phyloP scores from a whole-genome alignment of 2,888 invertebrate species.

The Bombylius major region DNA sequence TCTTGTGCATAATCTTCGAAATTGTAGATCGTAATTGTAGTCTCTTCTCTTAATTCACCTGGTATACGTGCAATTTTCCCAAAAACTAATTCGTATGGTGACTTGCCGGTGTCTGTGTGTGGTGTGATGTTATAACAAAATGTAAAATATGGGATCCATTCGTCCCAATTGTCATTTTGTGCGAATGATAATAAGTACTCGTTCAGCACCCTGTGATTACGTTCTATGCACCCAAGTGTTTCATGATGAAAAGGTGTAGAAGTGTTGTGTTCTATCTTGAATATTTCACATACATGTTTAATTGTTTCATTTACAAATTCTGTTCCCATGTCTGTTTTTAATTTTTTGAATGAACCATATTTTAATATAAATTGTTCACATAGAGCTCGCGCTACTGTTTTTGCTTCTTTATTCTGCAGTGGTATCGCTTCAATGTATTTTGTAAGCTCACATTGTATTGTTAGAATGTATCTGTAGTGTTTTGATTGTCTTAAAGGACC shows the following conservation, averaged over 20 bases:
- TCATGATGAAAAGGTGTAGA: conserved; percentile 14
- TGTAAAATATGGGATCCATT: conserved; percentile 9
- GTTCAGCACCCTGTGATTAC: conserved; percentile 15
- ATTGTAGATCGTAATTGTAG: background rate
- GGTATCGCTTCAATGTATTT: conserved; percentile 14
- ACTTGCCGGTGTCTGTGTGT: background rate
- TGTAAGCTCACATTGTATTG: background rate
- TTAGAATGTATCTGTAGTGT: background rate
- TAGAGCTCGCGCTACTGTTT: conserved; percentile 16
- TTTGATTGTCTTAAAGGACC: background rate
- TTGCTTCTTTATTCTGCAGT: conserved; percentile 17
- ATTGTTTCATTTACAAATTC: conserved; percentile 13
- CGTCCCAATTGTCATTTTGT: conserved; percentile 10
- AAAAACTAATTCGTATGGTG: background rate
- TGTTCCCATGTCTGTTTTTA: conserved; percentile 14
- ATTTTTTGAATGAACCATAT: conserved; percentile 11
- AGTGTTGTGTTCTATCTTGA: conserved; percentile 8
- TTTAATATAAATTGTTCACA: conserved; percentile 16
- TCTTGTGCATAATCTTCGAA: background rate
- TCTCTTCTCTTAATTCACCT: background rate
- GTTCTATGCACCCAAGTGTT: conserved; percentile 15
- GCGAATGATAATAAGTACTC: conserved; percentile 14
- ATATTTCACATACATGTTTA: conserved; percentile 3
- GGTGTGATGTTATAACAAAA: conserved; percentile 11
- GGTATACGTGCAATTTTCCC: background rate